Conservation (phyloP, 2,888 invertebrate species). For the Drosophila algonquin region DNA sequence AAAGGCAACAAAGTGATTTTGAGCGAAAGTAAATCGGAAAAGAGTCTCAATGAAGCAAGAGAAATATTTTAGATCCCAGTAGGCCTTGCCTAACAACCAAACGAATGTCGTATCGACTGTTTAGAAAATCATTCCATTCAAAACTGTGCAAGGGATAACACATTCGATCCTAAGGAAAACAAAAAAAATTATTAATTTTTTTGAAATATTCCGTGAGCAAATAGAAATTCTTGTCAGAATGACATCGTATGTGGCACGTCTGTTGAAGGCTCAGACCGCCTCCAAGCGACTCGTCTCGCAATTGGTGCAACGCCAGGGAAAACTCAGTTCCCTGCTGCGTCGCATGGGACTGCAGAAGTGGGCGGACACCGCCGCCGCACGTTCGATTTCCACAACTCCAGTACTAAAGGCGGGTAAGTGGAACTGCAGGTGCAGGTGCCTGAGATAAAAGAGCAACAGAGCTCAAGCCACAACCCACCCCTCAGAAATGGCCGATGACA, state of each 20-base stretch:
- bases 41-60: not conserved
- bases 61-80: not conserved
- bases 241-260: constrained; percentile 59
- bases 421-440: not conserved
- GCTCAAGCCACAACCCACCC: not conserved
- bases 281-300: constrained; percentile 67
- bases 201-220: not conserved
- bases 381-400: constrained; percentile 54
- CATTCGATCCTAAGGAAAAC: not conserved
- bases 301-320: constrained; percentile 54
- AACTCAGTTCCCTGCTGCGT: constrained; percentile 40
- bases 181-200: not conserved
- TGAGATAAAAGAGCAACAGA: not conserved
- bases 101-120: not conserved
- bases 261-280: constrained; percentile 43
- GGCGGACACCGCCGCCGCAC: constrained; percentile 20
- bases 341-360: constrained; percentile 44
- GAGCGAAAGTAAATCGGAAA: constrained; percentile 8
- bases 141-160: not conserved
- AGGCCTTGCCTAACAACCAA: not conserved
- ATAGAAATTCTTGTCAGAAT: constrained; percentile 25
- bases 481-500: constrained; percentile 91
- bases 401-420: constrained; percentile 53
- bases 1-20: constrained; percentile 39
- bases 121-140: not conserved